Evolutionary conservation across 2,113 vertebrate genomes (phyloP), one percentile per base, ranked within the genome.

Genomic region (Pseudorasbora parva): DNA sequence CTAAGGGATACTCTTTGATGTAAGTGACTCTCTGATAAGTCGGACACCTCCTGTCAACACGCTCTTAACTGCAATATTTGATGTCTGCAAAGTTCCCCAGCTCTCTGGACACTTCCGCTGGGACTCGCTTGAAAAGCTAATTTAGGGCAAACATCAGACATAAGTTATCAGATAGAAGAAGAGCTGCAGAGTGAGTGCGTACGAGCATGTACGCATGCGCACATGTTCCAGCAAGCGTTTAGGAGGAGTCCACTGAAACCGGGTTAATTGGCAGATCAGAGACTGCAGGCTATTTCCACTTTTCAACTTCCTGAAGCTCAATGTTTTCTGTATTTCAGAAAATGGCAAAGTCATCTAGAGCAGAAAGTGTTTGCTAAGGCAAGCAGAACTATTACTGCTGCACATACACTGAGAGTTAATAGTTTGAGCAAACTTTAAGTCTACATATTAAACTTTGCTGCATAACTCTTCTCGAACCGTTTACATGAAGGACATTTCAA

Each of bases 1-100:
- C 74, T 43, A 15, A 78, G 74, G 68, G 68, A n/a, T 12, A 71
- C 30, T 54, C 57, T 83, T 85, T 82, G 75, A 85, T 85, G 75
- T 79, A 72, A 78, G 80, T n/a, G 27, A 51, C 30, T 71, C 74
- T 82, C 43, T 60, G 73, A 82, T 78, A 68, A 76, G 33, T 72
- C 45, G 41, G 75, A 49, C 71, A 47, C 30, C 60, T 47, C 43
- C 51, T 77, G 37, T 74, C 77, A 33, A 66, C 60, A 62, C 57
- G 14, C 59, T 75, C 56, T 41, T 43, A 72, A 49, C 81, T 25
- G 27, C 23, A 62, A 41, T 5, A 59, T 68, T 66, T 51, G 25
- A 51, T 60, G 43, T 77, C 60, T 66, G 78, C 73, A 66, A 86
- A 77, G 64, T 81, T 64, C 41, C 51, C 23, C 51, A 21, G 30